Conservation (phyloP, 2,113 vertebrate genomes). For the Nothocercus nigrocapillus region DNA sequence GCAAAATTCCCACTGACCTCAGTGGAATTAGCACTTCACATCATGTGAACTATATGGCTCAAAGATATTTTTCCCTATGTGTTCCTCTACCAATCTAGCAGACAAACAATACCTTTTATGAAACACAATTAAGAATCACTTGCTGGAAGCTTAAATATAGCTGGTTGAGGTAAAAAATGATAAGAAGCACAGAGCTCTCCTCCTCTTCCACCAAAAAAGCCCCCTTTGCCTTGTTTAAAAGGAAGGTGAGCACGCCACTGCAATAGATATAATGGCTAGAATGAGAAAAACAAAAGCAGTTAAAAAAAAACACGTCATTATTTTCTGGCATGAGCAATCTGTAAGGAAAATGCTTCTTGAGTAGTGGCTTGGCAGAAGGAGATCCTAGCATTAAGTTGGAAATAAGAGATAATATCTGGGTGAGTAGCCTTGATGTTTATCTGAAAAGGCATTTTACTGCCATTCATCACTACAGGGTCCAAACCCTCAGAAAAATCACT, state of each 20-base stretch:
- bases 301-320: background rate
- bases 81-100: background rate
- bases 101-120: background rate
- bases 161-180: background rate
- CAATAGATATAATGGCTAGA: background rate
- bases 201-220: background rate
- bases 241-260: background rate
- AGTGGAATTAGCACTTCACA: background rate
- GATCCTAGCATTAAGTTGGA: background rate
- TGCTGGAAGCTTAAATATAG: background rate
- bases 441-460: background rate
- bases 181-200: background rate
- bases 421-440: background rate
- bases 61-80: background rate
- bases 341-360: slow-evolving; percentile 14
- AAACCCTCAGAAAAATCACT: background rate
- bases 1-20: background rate
- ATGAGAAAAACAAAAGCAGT: background rate
- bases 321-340: background rate
- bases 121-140: background rate
- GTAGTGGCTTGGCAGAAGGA: background rate
- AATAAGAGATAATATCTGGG: background rate
- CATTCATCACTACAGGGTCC: background rate
- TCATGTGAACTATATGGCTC: background rate
- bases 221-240: background rate